These are phyloP conservation scores for Larimichthys crocea DNA, from an alignment of 2,113 vertebrate species.

Conservation along the genomic window DNA sequence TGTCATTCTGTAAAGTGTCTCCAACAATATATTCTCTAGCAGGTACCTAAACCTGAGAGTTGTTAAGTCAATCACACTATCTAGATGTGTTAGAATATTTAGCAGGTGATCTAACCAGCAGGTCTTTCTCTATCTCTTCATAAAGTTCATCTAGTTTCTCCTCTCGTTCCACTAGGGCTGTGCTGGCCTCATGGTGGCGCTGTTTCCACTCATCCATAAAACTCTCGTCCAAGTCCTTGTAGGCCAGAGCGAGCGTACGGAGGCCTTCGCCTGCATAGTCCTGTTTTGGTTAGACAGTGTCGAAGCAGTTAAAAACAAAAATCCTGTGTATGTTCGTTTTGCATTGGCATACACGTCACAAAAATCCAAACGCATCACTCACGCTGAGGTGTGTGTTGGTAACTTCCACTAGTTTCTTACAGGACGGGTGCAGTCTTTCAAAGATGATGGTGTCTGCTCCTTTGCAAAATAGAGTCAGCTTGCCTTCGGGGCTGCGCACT, in stretches of 20 bases:
- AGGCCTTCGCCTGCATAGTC: slow-evolving; percentile 93
- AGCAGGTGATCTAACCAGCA: slow-evolving; percentile 82
- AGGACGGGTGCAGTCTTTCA: slow-evolving; percentile 88
- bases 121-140: slow-evolving; percentile 93
- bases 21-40: not conserved
- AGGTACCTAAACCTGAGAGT: too few relatives aligned
- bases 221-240: slow-evolving; percentile 86
- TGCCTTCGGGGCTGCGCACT: slow-evolving; percentile 90
- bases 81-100: not conserved
- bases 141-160: slow-evolving; percentile 86
- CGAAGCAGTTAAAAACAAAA: not conserved
- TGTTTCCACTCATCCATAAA: slow-evolving; percentile 86
- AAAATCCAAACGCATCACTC: slow-evolving; percentile 64
- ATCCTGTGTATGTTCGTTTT: not conserved
- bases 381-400: slow-evolving; percentile 92
- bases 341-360: not conserved
- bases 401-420: slow-evolving; percentile 80
- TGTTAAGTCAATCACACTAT: not conserved
- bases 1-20: not conserved
- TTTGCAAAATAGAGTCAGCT: slow-evolving; percentile 91
- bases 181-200: slow-evolving; percentile 88
- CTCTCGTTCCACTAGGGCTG: slow-evolving; percentile 86
- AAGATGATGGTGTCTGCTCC: slow-evolving; percentile 95
- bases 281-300: slow-evolving; percentile 68
- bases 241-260: slow-evolving; percentile 91